phyloP scores from a whole-genome alignment of 2,888 invertebrate species.

The Synergus itoensis region DNA sequence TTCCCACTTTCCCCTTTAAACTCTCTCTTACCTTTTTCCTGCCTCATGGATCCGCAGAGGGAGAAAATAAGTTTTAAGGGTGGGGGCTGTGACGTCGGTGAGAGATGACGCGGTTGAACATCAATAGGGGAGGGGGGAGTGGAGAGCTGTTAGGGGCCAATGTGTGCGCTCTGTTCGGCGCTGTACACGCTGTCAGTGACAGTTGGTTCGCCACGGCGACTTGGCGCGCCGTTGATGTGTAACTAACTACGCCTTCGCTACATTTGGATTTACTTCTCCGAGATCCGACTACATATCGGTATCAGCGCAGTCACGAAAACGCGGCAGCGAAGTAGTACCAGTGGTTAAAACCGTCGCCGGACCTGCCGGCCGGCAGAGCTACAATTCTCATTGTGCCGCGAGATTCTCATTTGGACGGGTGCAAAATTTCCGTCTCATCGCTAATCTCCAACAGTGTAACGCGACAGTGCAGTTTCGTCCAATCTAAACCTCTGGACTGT shows the following conservation, averaged over 20 bases:
- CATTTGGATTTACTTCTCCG: slow-evolving; percentile 35
- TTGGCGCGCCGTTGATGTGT: slow-evolving; percentile 61
- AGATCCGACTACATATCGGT: slow-evolving; percentile 2
- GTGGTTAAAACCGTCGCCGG: slow-evolving; percentile 26
- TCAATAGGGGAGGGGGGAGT: slow-evolving; percentile 61
- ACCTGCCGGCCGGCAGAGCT: slow-evolving; percentile 34
- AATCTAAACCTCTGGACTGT: slow-evolving; percentile 8
- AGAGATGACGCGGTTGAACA: slow-evolving; percentile 45
- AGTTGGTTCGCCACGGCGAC: slow-evolving; percentile 71
- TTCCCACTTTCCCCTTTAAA: slow-evolving; percentile 14
- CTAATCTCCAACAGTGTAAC: slow-evolving; percentile 2
- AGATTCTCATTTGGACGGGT: slow-evolving; percentile 26
- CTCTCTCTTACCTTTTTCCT: slow-evolving; percentile 44
- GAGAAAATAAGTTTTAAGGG: slow-evolving; percentile 3
- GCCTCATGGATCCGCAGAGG: slow-evolving; percentile 44
- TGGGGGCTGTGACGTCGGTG: slow-evolving; percentile 40
- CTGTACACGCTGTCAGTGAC: slow-evolving; percentile 68
- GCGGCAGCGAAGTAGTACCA: slow-evolving; percentile 12
- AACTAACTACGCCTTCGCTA: slow-evolving; percentile 46
- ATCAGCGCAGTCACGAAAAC: slow-evolving; percentile 10
- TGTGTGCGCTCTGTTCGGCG: slow-evolving; percentile 77
- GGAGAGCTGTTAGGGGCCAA: slow-evolving; percentile 44
- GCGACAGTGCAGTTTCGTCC: slow-evolving; percentile 21
- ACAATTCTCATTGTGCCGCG: slow-evolving; percentile 29
- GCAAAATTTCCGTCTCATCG: slow-evolving; percentile 18